These are phyloP conservation scores for Melanchra persicariae DNA, from an alignment of 2,888 invertebrate species.

Conservation along the genomic window DNA sequence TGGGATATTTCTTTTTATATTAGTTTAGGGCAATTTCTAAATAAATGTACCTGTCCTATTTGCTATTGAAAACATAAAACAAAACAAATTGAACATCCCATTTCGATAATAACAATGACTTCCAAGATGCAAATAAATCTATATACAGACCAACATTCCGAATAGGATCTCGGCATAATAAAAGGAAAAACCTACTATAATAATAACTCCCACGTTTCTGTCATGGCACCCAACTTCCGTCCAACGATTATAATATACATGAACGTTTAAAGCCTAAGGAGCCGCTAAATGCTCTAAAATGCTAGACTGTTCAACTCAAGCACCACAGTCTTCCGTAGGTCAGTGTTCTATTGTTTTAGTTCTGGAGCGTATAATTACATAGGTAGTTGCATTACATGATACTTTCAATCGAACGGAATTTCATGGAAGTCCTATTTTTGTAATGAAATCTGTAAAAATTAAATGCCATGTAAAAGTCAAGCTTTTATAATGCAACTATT, in stretches of 20 bases:
- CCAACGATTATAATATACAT: slow-evolving; percentile 71
- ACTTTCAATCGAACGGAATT: slow-evolving; percentile 14
- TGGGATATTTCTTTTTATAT: no score
- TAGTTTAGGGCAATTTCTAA: slow-evolving; percentile 11
- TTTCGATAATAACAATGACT: slow-evolving; percentile 54
- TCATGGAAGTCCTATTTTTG: not conserved
- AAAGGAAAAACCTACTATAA: slow-evolving; percentile 56
- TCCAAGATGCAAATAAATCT: slow-evolving; percentile 53
- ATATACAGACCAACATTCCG: slow-evolving; percentile 59
- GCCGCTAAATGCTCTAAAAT: slow-evolving; percentile 89
- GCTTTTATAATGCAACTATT: slow-evolving; percentile 35
- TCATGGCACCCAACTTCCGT: slow-evolving; percentile 80
- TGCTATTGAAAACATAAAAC: slow-evolving; percentile 19
- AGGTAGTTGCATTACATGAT: slow-evolving; percentile 26
- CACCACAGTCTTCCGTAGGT: slow-evolving; percentile 76
- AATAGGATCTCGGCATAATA: slow-evolving; percentile 44
- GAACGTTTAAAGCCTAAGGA: slow-evolving; percentile 65
- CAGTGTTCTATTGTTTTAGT: slow-evolving; percentile 10
- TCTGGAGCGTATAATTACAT: not conserved
- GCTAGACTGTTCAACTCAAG: slow-evolving; percentile 82
- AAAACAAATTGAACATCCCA: slow-evolving; percentile 40
- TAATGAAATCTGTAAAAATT: not conserved
- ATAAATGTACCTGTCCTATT: slow-evolving; percentile 23
- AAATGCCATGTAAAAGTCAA: slow-evolving; percentile 7
- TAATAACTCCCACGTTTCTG: slow-evolving; percentile 60